Evolutionary conservation across 92 coral and sea anemone genomes (phyloP), one percentile per base, ranked within the genome.

Genomic region (Porites evermanni): DNA sequence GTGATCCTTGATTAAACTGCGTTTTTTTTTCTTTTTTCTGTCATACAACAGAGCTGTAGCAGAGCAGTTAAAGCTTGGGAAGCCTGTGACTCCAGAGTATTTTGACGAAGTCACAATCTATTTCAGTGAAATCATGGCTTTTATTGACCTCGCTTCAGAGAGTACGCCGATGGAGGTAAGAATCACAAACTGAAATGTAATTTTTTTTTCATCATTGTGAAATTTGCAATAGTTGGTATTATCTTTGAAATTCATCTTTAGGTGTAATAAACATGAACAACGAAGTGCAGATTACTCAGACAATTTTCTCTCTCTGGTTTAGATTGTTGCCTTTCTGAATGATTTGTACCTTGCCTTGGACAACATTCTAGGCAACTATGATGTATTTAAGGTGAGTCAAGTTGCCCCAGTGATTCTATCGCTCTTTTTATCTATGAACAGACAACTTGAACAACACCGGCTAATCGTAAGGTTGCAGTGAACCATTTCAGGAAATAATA

Each of bases 311-410:
- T 9, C 47, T 78, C 32, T 29, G 32, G 32, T 66, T 18, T 82
- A 96, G 98, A 93, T 96, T 68, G 98, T 96, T 8, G 89, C 95
- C 17, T 85, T 96, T 67, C 73, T 96, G n/a, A 96, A 94, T 71
- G 98, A 96, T 63, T 80, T 94, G 79, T 96, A 96, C 87, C 79
- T 96, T 74, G 95, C 95, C 24, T 81, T 96, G 88, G 98, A 96
- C 88, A 95, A 96, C 59, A 96, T 96, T 84, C 94, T 96, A 11
- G 92, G 92, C 66, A 87, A 88, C 78, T 93, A 96, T 69, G 95
- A 91, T 64, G 98, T 96, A 52, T 96, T 93, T 88, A 96, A 96
- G 92, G 95, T 92, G 26, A 82, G 88, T 17, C 1, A 23, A 3
- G 21, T 53, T 29, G 32, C 32, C 32, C 32, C 32, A 29, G 32